These are phyloP conservation scores for Cepaea nemoralis DNA, from an alignment of 1,140 invertebrate genomes.

Conservation along the genomic window DNA sequence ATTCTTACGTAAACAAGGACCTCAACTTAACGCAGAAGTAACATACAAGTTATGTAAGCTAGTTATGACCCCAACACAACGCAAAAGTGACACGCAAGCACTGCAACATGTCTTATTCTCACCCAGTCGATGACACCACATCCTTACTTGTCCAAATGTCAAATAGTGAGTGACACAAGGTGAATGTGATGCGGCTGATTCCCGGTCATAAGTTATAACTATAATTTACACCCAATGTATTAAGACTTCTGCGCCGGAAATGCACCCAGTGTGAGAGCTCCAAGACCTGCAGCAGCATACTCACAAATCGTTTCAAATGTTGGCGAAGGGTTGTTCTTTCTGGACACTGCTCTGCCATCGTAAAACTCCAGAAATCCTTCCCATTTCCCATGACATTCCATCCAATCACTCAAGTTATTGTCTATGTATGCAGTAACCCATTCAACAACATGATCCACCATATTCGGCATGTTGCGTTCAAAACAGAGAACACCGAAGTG, in stretches of 20 bases:
- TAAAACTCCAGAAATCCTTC: constrained; percentile 29
- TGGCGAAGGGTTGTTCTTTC: not conserved
- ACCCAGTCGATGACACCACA: no score
- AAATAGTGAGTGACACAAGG: no score
- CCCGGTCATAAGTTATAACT: no score
- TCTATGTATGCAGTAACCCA: constrained; percentile 70
- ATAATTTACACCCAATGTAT: no score
- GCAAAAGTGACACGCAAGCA: no score
- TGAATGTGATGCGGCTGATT: no score
- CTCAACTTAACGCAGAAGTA: no score
- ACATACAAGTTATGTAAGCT: no score
- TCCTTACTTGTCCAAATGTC: no score
- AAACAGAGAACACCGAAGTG: constrained; percentile 69
- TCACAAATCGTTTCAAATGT: not conserved
- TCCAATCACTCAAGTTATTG: constrained; percentile 68
- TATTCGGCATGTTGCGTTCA: constrained; percentile 61
- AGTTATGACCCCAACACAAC: no score
- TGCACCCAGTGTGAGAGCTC: constrained; percentile 4
- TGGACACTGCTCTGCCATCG: not conserved
- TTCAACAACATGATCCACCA: constrained; percentile 68
- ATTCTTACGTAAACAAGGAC: no score
- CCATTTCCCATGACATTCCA: constrained; percentile 70
- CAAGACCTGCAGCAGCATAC: not conserved
- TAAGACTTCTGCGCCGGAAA: not conserved
- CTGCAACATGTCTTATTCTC: no score